Conservation (phyloP, 53 echinoderm and acorn worm species). For the Actinopyga echinites region DNA sequence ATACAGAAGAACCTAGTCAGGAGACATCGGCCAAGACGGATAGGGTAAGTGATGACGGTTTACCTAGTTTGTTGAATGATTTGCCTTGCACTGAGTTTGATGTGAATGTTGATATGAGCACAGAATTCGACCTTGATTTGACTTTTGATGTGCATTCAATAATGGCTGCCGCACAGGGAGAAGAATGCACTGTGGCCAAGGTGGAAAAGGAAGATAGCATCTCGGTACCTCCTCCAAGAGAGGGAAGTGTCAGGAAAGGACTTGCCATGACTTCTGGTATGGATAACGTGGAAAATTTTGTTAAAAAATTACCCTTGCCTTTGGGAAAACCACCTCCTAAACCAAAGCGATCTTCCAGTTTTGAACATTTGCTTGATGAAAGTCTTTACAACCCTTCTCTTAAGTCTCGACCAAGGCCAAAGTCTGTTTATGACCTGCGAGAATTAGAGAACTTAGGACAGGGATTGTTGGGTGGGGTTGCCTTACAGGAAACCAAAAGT, state of each 20-base stretch:
- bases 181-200: slow-evolving; percentile 36
- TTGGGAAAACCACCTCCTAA: slow-evolving; percentile 82
- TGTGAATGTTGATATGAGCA: slow-evolving; percentile 28
- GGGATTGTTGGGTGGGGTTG: background rate
- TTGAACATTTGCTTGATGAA: slow-evolving; percentile 37
- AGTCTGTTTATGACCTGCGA: slow-evolving; percentile 6
- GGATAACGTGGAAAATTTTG: slow-evolving; percentile 52
- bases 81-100: background rate
- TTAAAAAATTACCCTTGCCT: slow-evolving; percentile 79
- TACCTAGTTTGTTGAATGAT: slow-evolving; percentile 19
- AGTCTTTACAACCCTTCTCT: background rate
- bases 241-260: no score
- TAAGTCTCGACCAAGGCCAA: slow-evolving; percentile 1
- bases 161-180: slow-evolving; percentile 11
- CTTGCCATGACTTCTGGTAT: background rate
- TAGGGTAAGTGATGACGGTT: slow-evolving; percentile 24
- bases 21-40: slow-evolving; percentile 14
- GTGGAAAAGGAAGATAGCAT: slow-evolving; percentile 53
- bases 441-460: slow-evolving; percentile 3
- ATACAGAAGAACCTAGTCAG: background rate
- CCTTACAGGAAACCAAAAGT: background rate
- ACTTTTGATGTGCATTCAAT: slow-evolving; percentile 45
- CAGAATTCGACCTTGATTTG: slow-evolving; percentile 21
- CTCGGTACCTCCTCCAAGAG: background rate
- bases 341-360: slow-evolving; percentile 66